These are phyloP conservation scores for Apodemus sylvaticus DNA, from an alignment of 2,113 vertebrate genomes.

Conservation along the genomic window DNA sequence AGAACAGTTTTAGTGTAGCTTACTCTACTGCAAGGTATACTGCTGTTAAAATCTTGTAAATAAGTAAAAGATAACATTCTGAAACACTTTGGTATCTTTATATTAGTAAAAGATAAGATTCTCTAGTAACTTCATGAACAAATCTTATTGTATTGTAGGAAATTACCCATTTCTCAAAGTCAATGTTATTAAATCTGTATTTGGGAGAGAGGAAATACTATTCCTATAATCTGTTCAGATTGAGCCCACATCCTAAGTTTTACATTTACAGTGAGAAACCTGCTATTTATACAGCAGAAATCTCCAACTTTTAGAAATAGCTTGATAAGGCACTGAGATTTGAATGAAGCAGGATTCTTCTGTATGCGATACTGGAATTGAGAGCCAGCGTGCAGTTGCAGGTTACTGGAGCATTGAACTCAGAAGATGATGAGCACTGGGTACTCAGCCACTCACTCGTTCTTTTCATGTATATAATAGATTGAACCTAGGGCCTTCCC, in stretches of 20 bases:
- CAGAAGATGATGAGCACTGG: neutral
- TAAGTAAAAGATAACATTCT: neutral
- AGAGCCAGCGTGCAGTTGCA: neutral
- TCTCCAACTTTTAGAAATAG: neutral
- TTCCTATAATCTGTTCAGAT: neutral
- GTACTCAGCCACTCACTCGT: neutral
- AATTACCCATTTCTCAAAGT: constrained; percentile 34
- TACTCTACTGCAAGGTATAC: neutral
- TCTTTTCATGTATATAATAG: neutral
- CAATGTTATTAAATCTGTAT: neutral
- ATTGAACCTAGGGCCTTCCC: neutral
- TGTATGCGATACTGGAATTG: constrained; percentile 17
- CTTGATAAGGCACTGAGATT: constrained; percentile 28
- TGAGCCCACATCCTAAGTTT: neutral
- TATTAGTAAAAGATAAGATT: neutral
- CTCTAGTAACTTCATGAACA: neutral
- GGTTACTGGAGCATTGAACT: constrained; percentile 13
- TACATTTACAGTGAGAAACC: constrained; percentile 1
- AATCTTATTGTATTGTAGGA: neutral
- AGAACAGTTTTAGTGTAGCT: constrained; percentile 29
- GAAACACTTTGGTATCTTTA: neutral
- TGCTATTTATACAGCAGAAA: constrained; percentile 1
- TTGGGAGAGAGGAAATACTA: neutral
- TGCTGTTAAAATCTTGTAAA: neutral
- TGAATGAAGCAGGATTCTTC: constrained; percentile 5